Percentiles rank a stretch among this genome's conserved stretches.
Evolutionary conservation across 2,113 vertebrate genomes (phyloP).

Genomic region (Galbula dea): DNA sequence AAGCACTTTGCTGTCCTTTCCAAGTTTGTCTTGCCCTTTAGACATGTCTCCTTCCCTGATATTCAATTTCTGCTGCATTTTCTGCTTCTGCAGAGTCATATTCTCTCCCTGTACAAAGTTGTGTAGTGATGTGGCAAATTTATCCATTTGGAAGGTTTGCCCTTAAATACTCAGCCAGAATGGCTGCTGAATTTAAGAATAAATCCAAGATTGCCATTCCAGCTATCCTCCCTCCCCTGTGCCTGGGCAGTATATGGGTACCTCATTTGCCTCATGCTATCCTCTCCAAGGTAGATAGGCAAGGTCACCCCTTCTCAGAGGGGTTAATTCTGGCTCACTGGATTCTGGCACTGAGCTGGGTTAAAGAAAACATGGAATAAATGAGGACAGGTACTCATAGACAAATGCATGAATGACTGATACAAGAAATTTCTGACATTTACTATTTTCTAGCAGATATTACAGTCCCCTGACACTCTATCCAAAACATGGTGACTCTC

Average conservation of each 20-base stretch:
- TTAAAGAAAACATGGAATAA: not conserved
- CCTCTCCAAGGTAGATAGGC: not conserved
- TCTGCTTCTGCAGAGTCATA: not conserved
- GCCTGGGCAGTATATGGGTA: rapidly evolving
- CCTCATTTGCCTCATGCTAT: not conserved
- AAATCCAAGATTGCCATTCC: not conserved
- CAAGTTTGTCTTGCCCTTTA: not conserved
- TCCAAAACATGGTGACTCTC: not conserved
- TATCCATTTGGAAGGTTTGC: not conserved
- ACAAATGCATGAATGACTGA: not conserved
- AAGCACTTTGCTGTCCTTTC: not conserved
- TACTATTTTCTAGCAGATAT: not conserved
- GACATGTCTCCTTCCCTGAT: not conserved
- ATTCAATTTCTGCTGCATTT: not conserved
- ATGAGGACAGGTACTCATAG: not conserved
- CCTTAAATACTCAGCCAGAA: not conserved
- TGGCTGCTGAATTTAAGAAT: not conserved
- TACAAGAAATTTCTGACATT: not conserved
- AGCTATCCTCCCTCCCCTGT: not conserved
- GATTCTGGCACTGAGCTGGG: not conserved
- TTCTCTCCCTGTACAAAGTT: not conserved
- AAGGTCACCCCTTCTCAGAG: not conserved
- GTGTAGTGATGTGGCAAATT: not conserved
- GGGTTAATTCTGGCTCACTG: not conserved
- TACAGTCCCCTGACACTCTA: not conserved